Conservation (phyloP, 2,113 vertebrate species). For the Narcine bancroftii region DNA sequence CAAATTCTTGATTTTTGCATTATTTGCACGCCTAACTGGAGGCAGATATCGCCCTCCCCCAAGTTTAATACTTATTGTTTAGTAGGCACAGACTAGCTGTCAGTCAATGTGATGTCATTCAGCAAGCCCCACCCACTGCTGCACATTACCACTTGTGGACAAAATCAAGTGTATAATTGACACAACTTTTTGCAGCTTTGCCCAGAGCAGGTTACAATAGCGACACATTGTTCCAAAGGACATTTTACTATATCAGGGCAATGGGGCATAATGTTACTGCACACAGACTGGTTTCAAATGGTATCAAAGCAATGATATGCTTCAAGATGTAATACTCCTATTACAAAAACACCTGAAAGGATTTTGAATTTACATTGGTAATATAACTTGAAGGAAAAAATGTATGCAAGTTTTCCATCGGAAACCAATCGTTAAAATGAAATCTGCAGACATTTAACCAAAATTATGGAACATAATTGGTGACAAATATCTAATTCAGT, state of each 20-base stretch:
- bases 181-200: neutral
- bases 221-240: neutral
- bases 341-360: neutral
- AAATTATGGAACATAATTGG: neutral
- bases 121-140: constrained; percentile 29
- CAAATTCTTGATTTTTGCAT: constrained; percentile 33
- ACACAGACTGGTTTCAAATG: neutral
- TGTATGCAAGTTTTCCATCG: too few species aligned
- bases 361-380: neutral
- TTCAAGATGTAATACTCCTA: neutral
- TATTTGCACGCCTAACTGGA: constrained; percentile 4
- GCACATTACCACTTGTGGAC: neutral
- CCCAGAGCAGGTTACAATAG: neutral
- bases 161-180: neutral
- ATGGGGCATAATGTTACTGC: neutral
- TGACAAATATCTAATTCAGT: neutral
- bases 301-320: neutral
- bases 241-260: neutral
- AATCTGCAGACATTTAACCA: neutral
- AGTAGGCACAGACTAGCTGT: constrained; percentile 24
- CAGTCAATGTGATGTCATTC: constrained; percentile 37
- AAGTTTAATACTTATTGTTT: constrained; percentile 35
- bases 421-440: too few species aligned
- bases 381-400: neutral
- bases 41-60: neutral